phyloP scores from a whole-genome alignment of 2,113 vertebrate genomes.

The Okapia johnstoni region DNA sequence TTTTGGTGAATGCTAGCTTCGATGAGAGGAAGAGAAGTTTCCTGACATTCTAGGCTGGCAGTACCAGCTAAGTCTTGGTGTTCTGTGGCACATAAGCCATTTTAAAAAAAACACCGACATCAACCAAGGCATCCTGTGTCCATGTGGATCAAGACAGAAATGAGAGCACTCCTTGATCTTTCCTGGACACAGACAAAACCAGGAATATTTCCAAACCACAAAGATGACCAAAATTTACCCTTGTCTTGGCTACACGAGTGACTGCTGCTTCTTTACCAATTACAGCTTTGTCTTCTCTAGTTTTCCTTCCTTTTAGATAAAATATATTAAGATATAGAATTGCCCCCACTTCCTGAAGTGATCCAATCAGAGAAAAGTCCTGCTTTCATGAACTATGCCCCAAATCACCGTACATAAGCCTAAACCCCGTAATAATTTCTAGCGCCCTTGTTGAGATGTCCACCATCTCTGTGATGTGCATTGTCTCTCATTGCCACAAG shows the following conservation, averaged over 20 bases:
- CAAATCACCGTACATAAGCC: not conserved
- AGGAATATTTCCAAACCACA: not conserved
- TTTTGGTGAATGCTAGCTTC: not conserved
- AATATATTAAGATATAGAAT: not conserved
- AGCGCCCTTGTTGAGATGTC: not conserved
- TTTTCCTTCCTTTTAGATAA: not conserved
- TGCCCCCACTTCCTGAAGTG: not conserved
- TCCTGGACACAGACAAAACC: not conserved
- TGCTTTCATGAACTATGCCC: not conserved
- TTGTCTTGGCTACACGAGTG: not conserved
- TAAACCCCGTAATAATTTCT: not conserved
- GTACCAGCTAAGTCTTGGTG: not conserved
- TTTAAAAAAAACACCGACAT: not conserved
- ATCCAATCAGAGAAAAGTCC: not conserved
- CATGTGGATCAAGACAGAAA: not conserved
- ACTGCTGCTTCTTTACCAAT: not conserved
- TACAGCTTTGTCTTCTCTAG: not conserved
- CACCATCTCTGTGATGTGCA: rapidly evolving
- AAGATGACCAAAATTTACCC: not conserved
- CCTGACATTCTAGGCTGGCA: not conserved
- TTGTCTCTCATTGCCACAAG: not conserved
- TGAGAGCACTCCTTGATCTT: not conserved
- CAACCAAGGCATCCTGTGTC: not conserved
- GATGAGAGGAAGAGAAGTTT: not conserved
- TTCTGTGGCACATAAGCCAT: not conserved